Evolutionary conservation across 1,140 invertebrate genomes (phyloP), one percentile per base, ranked within the genome.

Genomic region (Acromyrmex echinatior): DNA sequence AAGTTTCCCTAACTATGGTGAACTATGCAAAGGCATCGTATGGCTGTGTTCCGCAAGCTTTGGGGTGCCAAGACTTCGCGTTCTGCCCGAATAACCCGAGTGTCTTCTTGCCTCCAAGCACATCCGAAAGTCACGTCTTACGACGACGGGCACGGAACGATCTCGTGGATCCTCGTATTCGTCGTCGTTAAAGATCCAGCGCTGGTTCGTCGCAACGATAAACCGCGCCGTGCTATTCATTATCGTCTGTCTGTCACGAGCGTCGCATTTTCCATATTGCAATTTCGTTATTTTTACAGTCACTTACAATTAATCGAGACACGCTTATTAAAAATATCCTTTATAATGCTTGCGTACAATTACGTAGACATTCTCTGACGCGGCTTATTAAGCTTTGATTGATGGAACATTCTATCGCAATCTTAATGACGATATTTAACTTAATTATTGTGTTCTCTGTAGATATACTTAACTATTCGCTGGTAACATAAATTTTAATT

Each of bases 1-100:
- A 92, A 92, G 88, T 91, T 92, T 88, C 73, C 78, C 63, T 82
- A 92, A 92, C 88, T 92, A 91, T 90, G 80, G 68, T 71, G 65
- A 92, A 92, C 91, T 92, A 92, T 92, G 91, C 87, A 86, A 84
- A 88, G 89, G 86, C 78, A 65, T 65, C 21, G 66, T 70, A 70
- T 66, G 77, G 63, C 53, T 74, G 79, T 76, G 78, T 90, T 86
- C 45, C 76, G 39, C 53, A 77, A 63, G 68, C 25, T 49, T 66
- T 53, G 63, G 73, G 21, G 71, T 53, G 1, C 66, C 56, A 62
- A 66, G 89, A 90, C 90, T 86, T 86, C 58, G 82, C 76, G 80
- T 78, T 81, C 45, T 70, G 25, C 66, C 21, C 68, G 81, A 86
- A 78, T 86, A 91, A 90, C 81, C 68, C 53, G 35, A 74, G 79